Percentiles rank a stretch among this genome's conserved stretches.
Conservation (phyloP, 1,140 invertebrate species). For the Cotesia glomerata region DNA sequence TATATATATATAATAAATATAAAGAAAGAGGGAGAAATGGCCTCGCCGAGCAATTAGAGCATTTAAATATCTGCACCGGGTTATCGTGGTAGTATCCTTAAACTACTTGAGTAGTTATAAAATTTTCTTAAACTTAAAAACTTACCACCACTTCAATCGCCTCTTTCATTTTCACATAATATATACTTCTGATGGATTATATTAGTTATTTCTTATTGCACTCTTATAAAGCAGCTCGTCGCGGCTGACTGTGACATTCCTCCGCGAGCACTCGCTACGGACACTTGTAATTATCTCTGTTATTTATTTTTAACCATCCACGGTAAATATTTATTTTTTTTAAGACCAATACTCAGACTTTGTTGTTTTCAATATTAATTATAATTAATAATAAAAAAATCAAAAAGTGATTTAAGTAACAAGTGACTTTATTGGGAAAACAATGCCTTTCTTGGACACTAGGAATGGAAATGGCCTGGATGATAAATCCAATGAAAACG, state of each 20-base stretch:
- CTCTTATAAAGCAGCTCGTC: constrained; percentile 22
- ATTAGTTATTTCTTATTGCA: background rate
- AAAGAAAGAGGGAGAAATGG: constrained; percentile 5
- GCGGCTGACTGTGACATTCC: background rate
- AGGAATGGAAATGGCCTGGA: constrained; percentile 37
- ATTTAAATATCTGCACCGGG: constrained; percentile 23
- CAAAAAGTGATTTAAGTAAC: constrained; percentile 40
- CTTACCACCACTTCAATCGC: background rate
- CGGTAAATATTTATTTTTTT: background rate
- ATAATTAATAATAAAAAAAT: background rate
- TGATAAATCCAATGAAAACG: constrained; percentile 49
- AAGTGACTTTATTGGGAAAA: background rate
- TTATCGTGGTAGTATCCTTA: constrained; percentile 14
- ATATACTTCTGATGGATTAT: no score
- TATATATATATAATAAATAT: no score
- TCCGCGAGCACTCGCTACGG: background rate
- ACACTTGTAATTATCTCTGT: background rate
- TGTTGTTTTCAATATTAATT: no score
- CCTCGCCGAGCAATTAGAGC: constrained; percentile 31
- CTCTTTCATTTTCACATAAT: background rate
- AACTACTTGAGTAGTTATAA: constrained; percentile 2
- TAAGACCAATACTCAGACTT: no score
- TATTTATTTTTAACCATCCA: background rate
- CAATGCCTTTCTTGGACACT: constrained; percentile 23
- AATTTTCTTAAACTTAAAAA: background rate